Evolutionary conservation across 2,888 invertebrate genomes (phyloP), one percentile per base, ranked within the genome.

Genomic region (Cryptophagus acutangulus): DNA sequence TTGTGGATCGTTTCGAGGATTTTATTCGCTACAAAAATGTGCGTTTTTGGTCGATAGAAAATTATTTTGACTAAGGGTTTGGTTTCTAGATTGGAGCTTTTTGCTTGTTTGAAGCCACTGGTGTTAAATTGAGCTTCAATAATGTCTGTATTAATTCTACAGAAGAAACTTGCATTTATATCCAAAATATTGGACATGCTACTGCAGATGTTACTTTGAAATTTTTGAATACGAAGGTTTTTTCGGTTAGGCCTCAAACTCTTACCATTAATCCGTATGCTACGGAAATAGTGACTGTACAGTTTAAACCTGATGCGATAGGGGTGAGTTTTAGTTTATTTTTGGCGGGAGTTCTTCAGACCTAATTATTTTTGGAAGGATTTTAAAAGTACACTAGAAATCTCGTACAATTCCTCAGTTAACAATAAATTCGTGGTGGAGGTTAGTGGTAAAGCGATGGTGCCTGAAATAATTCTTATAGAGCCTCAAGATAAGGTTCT

Each of bases 1-100:
- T 81, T 41, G 74, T 78, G 1, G 72, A 78, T 53, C 69, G 65
- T 39, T 53, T 76, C 33, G 55, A 67, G 1, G 75, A 78, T 43
- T 76, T 77, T 47, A 66, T 71, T 54, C 69, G 71, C 26, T 72
- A 71, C 1, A 73, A 74, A 37, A 59, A 70, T 56, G 71, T 71
- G 49, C 40, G 26, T 26, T 34, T 31, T 8, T 20, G 6, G 24
- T 29, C 4, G 15, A 14, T 17, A 31, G 13, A 12, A 34, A 9
- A 16, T 26, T 2, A 18, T 15, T 18, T 34, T 37, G n/a, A 15
- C 17, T 33, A 17, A 26, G 10, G 13, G 12, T 36, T 34, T 41
- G 34, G 57, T 62, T n/a, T n/a, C 36, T 38, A 73, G 72, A 48
- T 65, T 18, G 63, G 55, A 10, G 48, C 53, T 8, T 54, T 65